Percentiles rank a stretch among this genome's conserved stretches.
Conservation (phyloP, 2,113 vertebrate species). For the Peromyscus californicus region DNA sequence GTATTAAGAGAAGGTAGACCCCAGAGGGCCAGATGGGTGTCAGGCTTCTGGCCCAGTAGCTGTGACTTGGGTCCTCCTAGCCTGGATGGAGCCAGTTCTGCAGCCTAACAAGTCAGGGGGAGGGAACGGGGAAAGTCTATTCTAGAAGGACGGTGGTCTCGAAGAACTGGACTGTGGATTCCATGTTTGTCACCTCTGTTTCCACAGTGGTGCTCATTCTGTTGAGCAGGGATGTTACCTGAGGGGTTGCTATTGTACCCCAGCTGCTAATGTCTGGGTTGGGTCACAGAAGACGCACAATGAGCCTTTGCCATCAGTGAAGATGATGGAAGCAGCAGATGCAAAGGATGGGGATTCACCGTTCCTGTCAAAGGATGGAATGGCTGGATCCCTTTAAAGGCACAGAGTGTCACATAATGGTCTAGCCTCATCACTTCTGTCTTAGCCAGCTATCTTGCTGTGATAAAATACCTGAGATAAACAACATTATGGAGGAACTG, state of each 20-base stretch:
- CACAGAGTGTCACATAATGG: background rate
- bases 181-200: background rate
- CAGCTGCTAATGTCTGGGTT: background rate
- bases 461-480: background rate
- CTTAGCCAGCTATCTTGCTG: background rate
- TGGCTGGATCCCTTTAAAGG: background rate
- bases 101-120: background rate
- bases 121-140: background rate
- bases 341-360: background rate
- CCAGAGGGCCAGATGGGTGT: background rate
- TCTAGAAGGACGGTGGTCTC: background rate
- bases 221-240: background rate
- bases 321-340: background rate
- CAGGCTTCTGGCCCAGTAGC: background rate
- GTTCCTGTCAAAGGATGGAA: background rate
- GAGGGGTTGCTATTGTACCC: background rate
- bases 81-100: background rate
- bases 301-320: background rate
- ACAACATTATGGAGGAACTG: too few species aligned
- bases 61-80: background rate
- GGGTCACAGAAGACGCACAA: background rate
- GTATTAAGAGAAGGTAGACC: background rate
- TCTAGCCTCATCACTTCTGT: background rate
- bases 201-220: background rate
- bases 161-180: background rate